These are phyloP conservation scores for Cebuella pygmaea DNA, from an alignment of 2,797 vertebrate species.

Conservation along the genomic window DNA sequence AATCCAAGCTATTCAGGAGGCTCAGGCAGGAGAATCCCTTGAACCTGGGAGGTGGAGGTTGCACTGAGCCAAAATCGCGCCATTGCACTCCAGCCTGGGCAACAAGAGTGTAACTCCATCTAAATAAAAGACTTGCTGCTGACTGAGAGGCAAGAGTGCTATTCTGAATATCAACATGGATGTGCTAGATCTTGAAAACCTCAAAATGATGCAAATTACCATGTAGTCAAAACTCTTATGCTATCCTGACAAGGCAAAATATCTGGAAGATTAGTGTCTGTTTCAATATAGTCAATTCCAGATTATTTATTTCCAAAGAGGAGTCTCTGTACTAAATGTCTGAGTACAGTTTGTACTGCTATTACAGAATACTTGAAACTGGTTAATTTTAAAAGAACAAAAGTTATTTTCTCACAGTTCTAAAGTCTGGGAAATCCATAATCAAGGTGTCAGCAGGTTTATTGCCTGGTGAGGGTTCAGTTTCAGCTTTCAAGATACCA, in stretches of 20 bases:
- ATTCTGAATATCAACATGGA: neutral
- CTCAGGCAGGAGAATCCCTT: too few species aligned
- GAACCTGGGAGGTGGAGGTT: too few species aligned
- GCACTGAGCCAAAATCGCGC: accelerated
- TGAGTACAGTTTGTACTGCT: neutral
- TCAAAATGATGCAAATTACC: neutral
- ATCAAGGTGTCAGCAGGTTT: neutral
- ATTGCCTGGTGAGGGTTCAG: neutral
- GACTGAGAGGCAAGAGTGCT: neutral
- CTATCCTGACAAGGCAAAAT: neutral
- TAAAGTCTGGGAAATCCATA: neutral
- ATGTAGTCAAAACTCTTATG: neutral
- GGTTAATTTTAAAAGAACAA: neutral
- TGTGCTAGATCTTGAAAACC: neutral
- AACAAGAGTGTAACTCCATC: too few species aligned
- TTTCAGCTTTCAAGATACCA: neutral
- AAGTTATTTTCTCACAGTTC: neutral
- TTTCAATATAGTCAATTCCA: neutral
- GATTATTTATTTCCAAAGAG: neutral
- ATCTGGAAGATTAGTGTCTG: neutral
- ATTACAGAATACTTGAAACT: neutral
- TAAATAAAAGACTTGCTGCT: neutral
- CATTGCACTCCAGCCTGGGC: too few species aligned
- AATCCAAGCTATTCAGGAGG: too few species aligned
- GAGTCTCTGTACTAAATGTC: neutral